Evolutionary conservation across 2,888 invertebrate genomes (phyloP).

Genomic region (Lepidochitona cinerea): DNA sequence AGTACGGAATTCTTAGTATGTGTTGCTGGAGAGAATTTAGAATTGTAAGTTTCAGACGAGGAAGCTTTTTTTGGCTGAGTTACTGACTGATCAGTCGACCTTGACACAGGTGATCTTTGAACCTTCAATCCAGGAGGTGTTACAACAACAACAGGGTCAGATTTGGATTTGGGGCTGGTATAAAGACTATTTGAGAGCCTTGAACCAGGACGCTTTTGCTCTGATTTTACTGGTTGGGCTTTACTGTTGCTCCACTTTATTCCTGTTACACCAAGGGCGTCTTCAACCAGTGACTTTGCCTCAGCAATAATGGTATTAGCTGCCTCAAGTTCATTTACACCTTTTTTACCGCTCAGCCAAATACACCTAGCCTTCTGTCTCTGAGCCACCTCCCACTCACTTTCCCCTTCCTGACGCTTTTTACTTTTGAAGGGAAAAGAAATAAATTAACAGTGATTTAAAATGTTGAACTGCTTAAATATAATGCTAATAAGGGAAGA

Average conservation of each 20-base stretch:
- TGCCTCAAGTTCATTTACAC: conserved; percentile 86
- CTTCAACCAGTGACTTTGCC: conserved; percentile 80
- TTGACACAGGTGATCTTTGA: too few species aligned
- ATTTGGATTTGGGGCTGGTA: background rate
- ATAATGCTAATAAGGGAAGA: too few species aligned
- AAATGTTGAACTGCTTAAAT: too few species aligned
- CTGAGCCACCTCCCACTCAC: conserved; percentile 80
- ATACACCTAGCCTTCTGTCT: conserved; percentile 59
- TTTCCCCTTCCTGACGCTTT: conserved; percentile 75
- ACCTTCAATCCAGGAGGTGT: background rate
- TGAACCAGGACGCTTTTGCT: background rate
- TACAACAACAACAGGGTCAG: background rate
- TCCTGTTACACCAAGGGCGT: conserved; percentile 62
- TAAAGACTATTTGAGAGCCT: background rate
- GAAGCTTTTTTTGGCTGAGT: too few species aligned
- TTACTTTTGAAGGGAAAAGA: conserved; percentile 72
- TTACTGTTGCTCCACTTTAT: conserved; percentile 49
- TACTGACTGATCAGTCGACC: too few species aligned
- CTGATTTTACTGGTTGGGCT: background rate
- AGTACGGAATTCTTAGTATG: too few species aligned
- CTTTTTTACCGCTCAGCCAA: conserved; percentile 72
- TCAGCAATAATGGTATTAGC: conserved; percentile 83
- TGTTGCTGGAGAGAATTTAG: too few species aligned
- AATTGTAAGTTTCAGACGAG: too few species aligned
- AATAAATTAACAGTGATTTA: too few species aligned